Conservation (phyloP, 2,888 invertebrate species). For the Papilio gigon region DNA sequence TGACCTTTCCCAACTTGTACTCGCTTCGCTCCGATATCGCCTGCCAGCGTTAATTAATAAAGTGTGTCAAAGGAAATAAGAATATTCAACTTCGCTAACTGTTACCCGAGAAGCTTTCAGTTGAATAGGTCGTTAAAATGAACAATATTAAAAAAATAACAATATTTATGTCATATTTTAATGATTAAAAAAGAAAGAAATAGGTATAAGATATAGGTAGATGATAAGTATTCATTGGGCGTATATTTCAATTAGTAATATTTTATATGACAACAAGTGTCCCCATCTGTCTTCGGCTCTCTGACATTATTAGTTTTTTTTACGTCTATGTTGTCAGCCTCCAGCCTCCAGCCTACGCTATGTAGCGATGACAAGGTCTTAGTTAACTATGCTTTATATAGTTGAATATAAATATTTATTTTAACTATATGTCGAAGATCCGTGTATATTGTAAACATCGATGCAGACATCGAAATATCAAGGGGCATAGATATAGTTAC, state of each 20-base stretch:
- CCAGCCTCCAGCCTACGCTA: too few species aligned
- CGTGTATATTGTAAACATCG: constrained; percentile 8
- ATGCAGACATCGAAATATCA: constrained; percentile 11
- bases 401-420: background rate
- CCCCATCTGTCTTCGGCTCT: too few species aligned
- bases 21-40: constrained; percentile 18
- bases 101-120: constrained; percentile 36
- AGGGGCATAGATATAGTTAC: constrained; percentile 15
- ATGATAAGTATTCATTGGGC: too few species aligned
- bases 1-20: constrained; percentile 16
- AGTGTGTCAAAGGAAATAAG: constrained; percentile 46
- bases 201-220: too few species aligned
- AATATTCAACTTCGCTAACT: constrained; percentile 42
- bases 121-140: constrained; percentile 25
- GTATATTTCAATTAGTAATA: too few species aligned
- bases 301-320: too few species aligned
- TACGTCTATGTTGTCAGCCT: too few species aligned
- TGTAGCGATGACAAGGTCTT: too few species aligned
- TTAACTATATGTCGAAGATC: background rate
- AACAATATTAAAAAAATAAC: constrained; percentile 1
- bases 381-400: too few species aligned
- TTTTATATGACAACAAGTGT: too few species aligned
- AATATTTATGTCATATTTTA: background rate
- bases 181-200: background rate
- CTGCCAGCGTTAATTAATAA: constrained; percentile 43